phyloP scores from a whole-genome alignment of 2,797 vertebrate genomes.

The Leucoraja ocellata region DNA sequence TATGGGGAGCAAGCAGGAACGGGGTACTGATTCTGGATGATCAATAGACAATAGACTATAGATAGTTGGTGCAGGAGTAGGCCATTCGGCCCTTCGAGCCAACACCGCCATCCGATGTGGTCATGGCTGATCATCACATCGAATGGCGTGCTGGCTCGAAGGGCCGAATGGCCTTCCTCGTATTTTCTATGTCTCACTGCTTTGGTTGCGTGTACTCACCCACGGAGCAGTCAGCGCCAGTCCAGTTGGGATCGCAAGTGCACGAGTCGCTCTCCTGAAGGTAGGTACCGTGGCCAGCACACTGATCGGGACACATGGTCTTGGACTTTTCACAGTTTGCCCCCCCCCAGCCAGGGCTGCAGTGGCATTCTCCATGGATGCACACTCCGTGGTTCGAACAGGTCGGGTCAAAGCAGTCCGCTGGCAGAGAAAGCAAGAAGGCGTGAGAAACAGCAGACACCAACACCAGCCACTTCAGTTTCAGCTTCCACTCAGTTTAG shows the following conservation, averaged over 20 bases:
- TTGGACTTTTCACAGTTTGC: conserved; percentile 81
- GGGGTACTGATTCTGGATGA: too few species aligned
- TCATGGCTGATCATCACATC: too few species aligned
- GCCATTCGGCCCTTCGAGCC: too few species aligned
- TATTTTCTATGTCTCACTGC: too few species aligned
- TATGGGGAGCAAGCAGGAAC: too few species aligned
- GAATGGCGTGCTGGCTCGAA: too few species aligned
- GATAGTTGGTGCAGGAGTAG: too few species aligned
- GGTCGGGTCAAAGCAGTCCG: conserved; percentile 83
- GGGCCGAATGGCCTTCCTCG: too few species aligned
- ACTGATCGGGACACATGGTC: conserved; percentile 90
- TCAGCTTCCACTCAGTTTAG: too few species aligned
- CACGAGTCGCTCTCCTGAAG: conserved; percentile 81
- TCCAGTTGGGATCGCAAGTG: conserved; percentile 85
- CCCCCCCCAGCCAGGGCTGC: conserved; percentile 89
- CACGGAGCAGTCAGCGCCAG: conserved; percentile 85
- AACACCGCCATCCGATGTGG: too few species aligned
- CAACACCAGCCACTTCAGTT: too few species aligned
- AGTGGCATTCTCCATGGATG: conserved; percentile 90
- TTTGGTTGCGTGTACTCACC: conserved; percentile 57
- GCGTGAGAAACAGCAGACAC: conserved; percentile 51
- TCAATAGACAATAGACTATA: too few species aligned
- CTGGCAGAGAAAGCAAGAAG: conserved; percentile 49
- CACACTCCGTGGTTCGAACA: conserved; percentile 87
- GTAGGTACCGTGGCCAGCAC: conserved; percentile 86